Evolutionary conservation across 2,888 invertebrate species (phyloP).

Genomic region (Cinara cedri): DNA sequence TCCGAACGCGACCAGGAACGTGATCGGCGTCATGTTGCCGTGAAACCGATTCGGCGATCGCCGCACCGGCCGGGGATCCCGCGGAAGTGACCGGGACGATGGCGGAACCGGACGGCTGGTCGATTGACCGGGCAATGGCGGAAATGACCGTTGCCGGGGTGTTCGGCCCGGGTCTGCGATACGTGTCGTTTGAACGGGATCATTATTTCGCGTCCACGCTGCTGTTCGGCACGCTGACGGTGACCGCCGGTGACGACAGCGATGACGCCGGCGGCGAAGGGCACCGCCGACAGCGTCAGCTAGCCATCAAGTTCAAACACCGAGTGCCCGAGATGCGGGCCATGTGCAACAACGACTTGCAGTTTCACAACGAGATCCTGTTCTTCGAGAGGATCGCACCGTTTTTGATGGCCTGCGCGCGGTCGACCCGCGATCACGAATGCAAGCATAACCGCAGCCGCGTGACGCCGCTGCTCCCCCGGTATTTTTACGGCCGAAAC

Average conservation of each 20-base stretch:
- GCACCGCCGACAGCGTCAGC: neutral
- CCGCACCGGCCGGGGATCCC: too few relatives aligned
- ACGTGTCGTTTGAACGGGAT: conserved; percentile 29
- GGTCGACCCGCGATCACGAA: too few relatives aligned
- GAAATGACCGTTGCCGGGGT: conserved; percentile 59
- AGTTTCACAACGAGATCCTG: conserved; percentile 59
- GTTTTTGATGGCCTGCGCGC: conserved; percentile 17
- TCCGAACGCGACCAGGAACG: too few relatives aligned
- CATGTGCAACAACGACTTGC: conserved; percentile 25
- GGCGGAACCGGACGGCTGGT: conserved; percentile 10
- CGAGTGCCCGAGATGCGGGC: neutral
- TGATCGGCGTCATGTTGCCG: too few relatives aligned
- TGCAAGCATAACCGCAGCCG: too few relatives aligned
- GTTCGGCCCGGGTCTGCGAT: neutral
- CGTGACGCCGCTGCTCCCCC: conserved; percentile 49
- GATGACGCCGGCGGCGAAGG: neutral
- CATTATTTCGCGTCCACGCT: conserved; percentile 58
- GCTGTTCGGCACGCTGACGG: conserved; percentile 51
- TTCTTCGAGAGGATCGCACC: conserved; percentile 59
- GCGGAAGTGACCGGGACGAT: conserved; percentile 40
- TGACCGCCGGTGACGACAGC: too few relatives aligned
- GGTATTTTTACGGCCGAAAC: conserved; percentile 56
- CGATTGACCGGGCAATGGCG: conserved; percentile 44
- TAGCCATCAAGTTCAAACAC: conserved; percentile 16
- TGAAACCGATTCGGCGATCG: too few relatives aligned